phyloP scores from a whole-genome alignment of 2,113 vertebrate genomes.

The Clarias magur region DNA sequence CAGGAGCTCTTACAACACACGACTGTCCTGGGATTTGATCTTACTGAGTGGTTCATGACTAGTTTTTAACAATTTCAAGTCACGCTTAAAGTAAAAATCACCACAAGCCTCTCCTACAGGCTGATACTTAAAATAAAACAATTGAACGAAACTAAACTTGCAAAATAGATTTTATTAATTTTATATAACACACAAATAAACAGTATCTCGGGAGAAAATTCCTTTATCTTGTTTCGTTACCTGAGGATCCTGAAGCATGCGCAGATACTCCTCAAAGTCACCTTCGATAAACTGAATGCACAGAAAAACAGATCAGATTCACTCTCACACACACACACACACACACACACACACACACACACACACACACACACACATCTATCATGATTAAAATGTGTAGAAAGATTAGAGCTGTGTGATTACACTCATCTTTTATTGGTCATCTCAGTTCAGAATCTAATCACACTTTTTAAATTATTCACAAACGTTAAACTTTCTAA shows the following conservation, averaged over 20 bases:
- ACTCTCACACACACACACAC: no score
- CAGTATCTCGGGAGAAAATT: no score
- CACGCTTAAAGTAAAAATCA: neutral
- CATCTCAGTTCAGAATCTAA: no score
- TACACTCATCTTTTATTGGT: no score
- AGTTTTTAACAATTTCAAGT: no score
- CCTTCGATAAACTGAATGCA: conserved; percentile 24
- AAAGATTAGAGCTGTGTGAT: no score
- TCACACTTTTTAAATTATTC: no score
- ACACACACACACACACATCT: neutral
- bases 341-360: neutral
- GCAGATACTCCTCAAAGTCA: conserved; percentile 24
- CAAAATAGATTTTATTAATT: neutral
- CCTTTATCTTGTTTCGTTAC: neutral
- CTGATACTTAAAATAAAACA: neutral
- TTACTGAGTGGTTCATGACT: neutral
- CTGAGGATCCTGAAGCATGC: conserved; percentile 24
- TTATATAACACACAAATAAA: neutral
- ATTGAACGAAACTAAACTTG: neutral
- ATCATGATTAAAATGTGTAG: neutral
- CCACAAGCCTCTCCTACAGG: neutral
- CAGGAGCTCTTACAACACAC: neutral
- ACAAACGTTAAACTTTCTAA: no score
- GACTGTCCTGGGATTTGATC: neutral
- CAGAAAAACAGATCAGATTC: neutral